Conservation (phyloP, 2,888 invertebrate genomes). For the Pachymerium ferrugineum region DNA sequence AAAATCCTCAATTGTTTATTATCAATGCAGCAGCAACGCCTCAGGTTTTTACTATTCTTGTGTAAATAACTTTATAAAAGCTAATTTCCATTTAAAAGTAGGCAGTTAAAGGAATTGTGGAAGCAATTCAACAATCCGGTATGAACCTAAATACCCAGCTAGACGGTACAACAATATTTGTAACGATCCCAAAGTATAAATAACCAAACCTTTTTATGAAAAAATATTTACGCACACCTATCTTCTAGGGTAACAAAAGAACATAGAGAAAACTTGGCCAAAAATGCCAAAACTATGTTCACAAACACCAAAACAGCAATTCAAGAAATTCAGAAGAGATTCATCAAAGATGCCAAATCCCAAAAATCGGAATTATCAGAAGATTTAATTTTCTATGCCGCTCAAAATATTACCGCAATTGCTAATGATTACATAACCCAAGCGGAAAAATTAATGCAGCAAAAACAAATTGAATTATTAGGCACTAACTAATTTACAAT, state of each 20-base stretch:
- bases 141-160: constrained; percentile 91
- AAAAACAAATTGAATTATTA: constrained; percentile 71
- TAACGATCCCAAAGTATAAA: constrained; percentile 75
- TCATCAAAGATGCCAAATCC: constrained; percentile 64
- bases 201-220: neutral
- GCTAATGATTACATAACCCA: constrained; percentile 62
- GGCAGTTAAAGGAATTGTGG: constrained; percentile 70
- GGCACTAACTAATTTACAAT: neutral
- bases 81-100: constrained; percentile 38
- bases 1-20: constrained; percentile 78
- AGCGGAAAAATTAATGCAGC: constrained; percentile 60
- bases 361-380: constrained; percentile 48
- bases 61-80: neutral
- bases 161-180: constrained; percentile 82
- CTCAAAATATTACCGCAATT: constrained; percentile 60
- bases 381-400: constrained; percentile 16
- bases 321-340: constrained; percentile 68
- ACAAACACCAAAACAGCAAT: constrained; percentile 71
- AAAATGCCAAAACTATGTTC: constrained; percentile 76
- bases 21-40: constrained; percentile 79
- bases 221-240: neutral
- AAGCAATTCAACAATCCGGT: constrained; percentile 71
- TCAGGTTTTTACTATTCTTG: constrained; percentile 51
- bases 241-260: constrained; percentile 73
- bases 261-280: constrained; percentile 78